A percentile compares a stretch with the other conserved stretches of the same genome.
Conservation (phyloP, 92 coral and sea anemone genomes). For the Phenganax subtilis region DNA sequence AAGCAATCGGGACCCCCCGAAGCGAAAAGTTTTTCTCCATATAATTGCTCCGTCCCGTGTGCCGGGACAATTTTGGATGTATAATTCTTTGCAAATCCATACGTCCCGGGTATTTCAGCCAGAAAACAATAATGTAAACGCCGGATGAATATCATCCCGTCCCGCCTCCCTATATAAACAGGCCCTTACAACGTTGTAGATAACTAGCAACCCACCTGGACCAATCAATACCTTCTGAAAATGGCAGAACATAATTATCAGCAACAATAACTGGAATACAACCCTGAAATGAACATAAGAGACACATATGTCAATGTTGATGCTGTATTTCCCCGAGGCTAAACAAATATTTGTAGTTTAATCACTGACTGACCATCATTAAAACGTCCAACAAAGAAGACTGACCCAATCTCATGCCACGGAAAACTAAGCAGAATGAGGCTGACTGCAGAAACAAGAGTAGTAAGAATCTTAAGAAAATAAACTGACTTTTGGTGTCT, state of each 20-base stretch:
- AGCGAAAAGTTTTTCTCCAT: too few species aligned
- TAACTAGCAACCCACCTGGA: slow-evolving; percentile 53
- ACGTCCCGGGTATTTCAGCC: too few species aligned
- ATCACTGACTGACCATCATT: slow-evolving; percentile 77
- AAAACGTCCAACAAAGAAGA: slow-evolving; percentile 79
- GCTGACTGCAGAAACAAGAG: not conserved
- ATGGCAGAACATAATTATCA: slow-evolving; percentile 80
- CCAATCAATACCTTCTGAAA: slow-evolving; percentile 92
- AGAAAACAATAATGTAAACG: too few species aligned
- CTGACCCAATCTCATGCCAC: slow-evolving; percentile 86
- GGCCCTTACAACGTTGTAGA: not conserved
- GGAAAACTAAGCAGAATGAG: slow-evolving; percentile 74
- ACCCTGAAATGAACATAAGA: slow-evolving; percentile 53
- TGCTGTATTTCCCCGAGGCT: not conserved
- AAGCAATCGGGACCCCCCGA: too few species aligned
- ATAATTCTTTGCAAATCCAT: too few species aligned
- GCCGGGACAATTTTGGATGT: too few species aligned
- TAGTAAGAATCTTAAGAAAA: not conserved
- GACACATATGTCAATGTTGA: not conserved
- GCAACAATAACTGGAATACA: slow-evolving; percentile 92
- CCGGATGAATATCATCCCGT: too few species aligned
- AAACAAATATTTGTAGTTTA: not conserved
- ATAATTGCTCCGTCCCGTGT: too few species aligned
- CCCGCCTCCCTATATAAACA: too few species aligned
- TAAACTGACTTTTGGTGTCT: too few species aligned